Evolutionary conservation across 2,888 invertebrate species (phyloP), one percentile per base, ranked within the genome.

Genomic region (Scrobipalpa atriplicella): DNA sequence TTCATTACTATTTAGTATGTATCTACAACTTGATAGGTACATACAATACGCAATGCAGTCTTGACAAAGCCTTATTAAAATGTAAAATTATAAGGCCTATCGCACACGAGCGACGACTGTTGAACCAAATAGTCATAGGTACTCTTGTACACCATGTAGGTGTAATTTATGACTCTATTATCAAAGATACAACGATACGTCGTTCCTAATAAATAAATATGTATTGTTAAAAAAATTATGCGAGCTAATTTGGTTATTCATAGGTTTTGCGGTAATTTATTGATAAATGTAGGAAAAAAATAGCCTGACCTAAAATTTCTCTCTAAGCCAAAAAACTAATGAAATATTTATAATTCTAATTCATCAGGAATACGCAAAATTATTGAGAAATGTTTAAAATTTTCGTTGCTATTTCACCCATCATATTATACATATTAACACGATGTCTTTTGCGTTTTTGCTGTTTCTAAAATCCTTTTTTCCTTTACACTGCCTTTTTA

Each of bases 1-100:
- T 10, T 43, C 13, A 43, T 13, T 11, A 10, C 43, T 43, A 43
- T 43, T 13, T 13, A 43, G 13, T 1, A 43, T 43, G 10, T 13
- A 3, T 13, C 11, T n/a, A 43, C 6, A 18, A 52, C 16, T 16
- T 52, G 21, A 18, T 36, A n/a, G n/a, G n/a, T n/a, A 36, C 19
- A 29, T 62, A 47, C 39, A 63, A 29, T 76, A 73, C 63, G 73
- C 69, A 70, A 36, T 71, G 69, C 72, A 69, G 70, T 69, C 68
- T 69, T 78, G 72, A 77, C 73, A 77, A 75, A 75, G 68, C 73
- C 74, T 77, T 78, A 77, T 80, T 78, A 76, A 75, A 77, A 80
- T 77, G 73, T 77, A 75, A 70, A 71, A 73, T 74, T 73, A 70
- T 73, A 73, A 78, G 74, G 75, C 69, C 68, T 67, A 71, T 71